Conservation (phyloP, 2,113 vertebrate species). For the Cervus canadensis region DNA sequence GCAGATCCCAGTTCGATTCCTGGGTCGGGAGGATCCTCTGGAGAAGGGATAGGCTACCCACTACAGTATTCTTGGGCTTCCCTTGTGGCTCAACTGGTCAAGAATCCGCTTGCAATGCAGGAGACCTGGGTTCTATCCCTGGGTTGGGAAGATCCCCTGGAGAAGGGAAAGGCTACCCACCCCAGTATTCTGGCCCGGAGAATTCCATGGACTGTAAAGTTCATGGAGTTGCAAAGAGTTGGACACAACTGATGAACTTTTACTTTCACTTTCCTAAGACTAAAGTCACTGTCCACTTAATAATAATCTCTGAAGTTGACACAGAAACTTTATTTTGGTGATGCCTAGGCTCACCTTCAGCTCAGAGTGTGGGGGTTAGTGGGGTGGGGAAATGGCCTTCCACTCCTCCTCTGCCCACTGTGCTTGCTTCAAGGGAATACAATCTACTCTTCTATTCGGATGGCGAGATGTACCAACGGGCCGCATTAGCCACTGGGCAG, state of each 20-base stretch:
- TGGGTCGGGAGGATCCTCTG: neutral
- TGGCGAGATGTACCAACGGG: neutral
- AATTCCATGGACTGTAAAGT: neutral
- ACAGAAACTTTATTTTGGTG: neutral
- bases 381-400: neutral
- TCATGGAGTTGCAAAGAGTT: neutral
- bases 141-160: neutral
- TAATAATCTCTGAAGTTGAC: neutral
- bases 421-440: neutral
- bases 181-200: neutral
- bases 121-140: neutral
- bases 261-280: neutral
- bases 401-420: accelerated
- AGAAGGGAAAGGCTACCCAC: neutral
- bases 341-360: neutral
- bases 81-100: neutral
- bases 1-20: neutral
- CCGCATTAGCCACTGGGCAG: neutral
- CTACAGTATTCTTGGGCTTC: neutral
- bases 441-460: neutral
- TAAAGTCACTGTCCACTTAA: neutral
- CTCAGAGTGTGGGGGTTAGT: neutral
- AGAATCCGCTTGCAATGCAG: accelerated
- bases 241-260: neutral
- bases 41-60: neutral